These are phyloP conservation scores for Drosophila erecta DNA, from an alignment of 1,140 invertebrate species.

Conservation along the genomic window DNA sequence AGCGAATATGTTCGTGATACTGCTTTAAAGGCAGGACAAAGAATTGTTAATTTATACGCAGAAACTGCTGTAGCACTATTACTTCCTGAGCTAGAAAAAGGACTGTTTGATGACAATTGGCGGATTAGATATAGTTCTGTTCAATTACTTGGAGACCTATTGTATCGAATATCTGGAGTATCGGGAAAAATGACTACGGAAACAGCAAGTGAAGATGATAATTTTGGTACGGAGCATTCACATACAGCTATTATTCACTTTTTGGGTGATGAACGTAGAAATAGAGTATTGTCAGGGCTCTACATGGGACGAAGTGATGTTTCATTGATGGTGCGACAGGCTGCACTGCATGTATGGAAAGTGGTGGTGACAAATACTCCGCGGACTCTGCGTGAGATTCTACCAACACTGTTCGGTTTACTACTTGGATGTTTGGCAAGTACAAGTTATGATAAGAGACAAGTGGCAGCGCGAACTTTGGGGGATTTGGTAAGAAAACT, in stretches of 20 bases:
- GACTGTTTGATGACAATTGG: slow-evolving; percentile 99
- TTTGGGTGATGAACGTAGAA: slow-evolving; percentile 94
- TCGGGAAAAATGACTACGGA: slow-evolving; percentile 99
- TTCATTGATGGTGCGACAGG: slow-evolving; percentile 97
- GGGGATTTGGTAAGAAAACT: slow-evolving; percentile 99
- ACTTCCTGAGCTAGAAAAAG: slow-evolving; percentile 96
- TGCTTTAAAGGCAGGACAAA: slow-evolving; percentile 97
- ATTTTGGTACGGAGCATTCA: slow-evolving; percentile 99
- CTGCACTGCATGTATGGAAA: slow-evolving; percentile 99
- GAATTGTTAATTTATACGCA: slow-evolving; percentile 98
- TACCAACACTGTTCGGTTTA: slow-evolving; percentile 96
- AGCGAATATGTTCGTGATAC: slow-evolving; percentile 99
- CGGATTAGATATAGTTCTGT: slow-evolving; percentile 98
- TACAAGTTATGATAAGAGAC: slow-evolving; percentile 97
- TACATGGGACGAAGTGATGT: slow-evolving; percentile 99
- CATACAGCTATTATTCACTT: slow-evolving; percentile 95
- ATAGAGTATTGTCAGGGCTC: slow-evolving; percentile 96
- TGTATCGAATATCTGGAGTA: slow-evolving; percentile 98
- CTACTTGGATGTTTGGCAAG: slow-evolving; percentile 96
- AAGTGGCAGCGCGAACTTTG: slow-evolving; percentile 97
- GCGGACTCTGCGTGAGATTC: slow-evolving; percentile 97
- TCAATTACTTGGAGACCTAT: slow-evolving; percentile 97
- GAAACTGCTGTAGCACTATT: slow-evolving; percentile 97
- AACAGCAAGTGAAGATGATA: slow-evolving; percentile 99
- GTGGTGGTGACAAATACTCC: slow-evolving; percentile 99